These are phyloP conservation scores for Hypanus sabinus DNA, from an alignment of 2,113 vertebrate species.

Conservation along the genomic window DNA sequence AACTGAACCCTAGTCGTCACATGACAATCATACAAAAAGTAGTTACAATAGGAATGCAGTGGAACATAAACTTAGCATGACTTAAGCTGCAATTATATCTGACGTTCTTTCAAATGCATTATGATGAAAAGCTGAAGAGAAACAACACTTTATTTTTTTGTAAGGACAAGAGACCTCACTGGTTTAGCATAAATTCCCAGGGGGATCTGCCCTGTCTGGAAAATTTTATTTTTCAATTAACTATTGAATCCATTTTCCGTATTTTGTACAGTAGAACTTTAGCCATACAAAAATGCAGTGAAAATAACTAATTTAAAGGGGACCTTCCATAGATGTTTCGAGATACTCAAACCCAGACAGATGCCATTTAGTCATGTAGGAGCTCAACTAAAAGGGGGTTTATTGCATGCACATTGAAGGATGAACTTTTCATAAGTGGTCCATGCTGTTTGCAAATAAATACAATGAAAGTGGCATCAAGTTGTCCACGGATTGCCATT, in stretches of 20 bases:
- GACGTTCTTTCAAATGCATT: background rate
- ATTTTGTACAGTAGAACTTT: background rate
- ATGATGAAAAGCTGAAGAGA: background rate
- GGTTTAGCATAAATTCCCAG: background rate
- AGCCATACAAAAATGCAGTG: background rate
- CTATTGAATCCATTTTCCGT: background rate
- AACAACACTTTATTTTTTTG: background rate
- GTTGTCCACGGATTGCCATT: too few species aligned
- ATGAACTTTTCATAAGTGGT: too few species aligned
- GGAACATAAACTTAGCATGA: background rate
- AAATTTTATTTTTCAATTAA: background rate
- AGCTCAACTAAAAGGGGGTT: too few species aligned
- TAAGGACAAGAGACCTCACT: background rate
- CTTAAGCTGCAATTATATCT: background rate
- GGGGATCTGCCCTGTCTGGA: background rate
- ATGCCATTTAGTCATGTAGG: too few species aligned
- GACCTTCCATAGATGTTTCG: too few species aligned
- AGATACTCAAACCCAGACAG: too few species aligned
- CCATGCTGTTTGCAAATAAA: too few species aligned
- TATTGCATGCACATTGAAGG: too few species aligned
- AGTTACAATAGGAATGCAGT: background rate
- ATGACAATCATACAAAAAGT: background rate
- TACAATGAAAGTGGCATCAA: too few species aligned
- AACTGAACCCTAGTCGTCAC: background rate
- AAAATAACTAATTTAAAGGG: too few species aligned